Evolutionary conservation across 2,113 vertebrate genomes (phyloP).

Genomic region (Chloropsis cyanopogon): DNA sequence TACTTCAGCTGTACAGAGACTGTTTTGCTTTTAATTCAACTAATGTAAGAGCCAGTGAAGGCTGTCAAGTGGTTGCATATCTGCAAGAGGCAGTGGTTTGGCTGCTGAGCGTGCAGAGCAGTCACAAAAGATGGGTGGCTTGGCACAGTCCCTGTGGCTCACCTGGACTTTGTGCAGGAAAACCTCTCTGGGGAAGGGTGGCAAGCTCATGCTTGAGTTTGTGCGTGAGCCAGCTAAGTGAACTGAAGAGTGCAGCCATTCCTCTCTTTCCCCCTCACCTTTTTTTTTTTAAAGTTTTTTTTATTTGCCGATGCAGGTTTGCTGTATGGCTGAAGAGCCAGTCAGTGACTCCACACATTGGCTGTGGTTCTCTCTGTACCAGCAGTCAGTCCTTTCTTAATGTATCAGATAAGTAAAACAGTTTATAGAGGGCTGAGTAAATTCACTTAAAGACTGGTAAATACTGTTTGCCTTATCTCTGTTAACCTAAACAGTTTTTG

Average conservation of each 20-base stretch:
- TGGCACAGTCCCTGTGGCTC: accelerated
- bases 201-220: not conserved
- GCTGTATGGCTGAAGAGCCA: not conserved
- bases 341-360: not conserved
- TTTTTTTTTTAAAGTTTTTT: not conserved
- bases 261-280: not conserved
- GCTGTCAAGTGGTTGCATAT: not conserved
- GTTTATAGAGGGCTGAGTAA: constrained; percentile 30
- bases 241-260: not conserved
- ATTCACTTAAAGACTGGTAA: constrained; percentile 3
- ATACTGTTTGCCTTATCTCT: constrained; percentile 36
- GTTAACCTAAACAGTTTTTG: constrained; percentile 22
- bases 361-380: not conserved
- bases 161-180: not conserved
- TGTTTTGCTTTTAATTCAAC: not conserved
- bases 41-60: not conserved
- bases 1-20: not conserved
- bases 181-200: not conserved
- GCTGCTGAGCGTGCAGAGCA: not conserved
- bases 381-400: not conserved
- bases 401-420: constrained; percentile 9
- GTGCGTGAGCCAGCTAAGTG: not conserved
- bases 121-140: not conserved
- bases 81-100: not conserved
- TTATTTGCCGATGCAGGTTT: not conserved